Base-by-base conservation (phyloP, 2,888 invertebrate species). In the Tortricodes alternella region DNA sequence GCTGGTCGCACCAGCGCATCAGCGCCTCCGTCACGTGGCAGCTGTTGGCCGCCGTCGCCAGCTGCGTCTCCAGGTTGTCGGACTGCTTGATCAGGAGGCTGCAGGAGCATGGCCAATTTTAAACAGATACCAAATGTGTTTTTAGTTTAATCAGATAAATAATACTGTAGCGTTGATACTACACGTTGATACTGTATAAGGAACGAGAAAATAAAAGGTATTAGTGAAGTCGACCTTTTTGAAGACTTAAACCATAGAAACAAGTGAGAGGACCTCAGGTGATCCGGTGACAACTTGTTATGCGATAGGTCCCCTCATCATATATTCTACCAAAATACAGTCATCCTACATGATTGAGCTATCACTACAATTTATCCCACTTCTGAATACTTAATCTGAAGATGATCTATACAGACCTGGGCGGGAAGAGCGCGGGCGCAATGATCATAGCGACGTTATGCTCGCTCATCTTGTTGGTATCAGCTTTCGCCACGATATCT, bases 391-490 rank as follows among this genome's bases (percentile, higher is more conserved):
- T n/a, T n/a, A n/a, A n/a, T n/a, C n/a, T n/a, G n/a, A n/a, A n/a
- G n/a, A n/a, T n/a, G n/a, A n/a, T n/a, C n/a, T n/a, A n/a, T 13
- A 19, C 46, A 19, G 9, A 94, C 83, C 94, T 93, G 63, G 96
- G 96, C 60, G 96, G 95, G 77, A 96, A 96, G 66, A 98, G 93
- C 52, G 98, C 97, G n/a, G 98, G 98, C 11, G 98, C 98, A 65
- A 98, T 96, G 68, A 98, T 98, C 94, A 97, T 97, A 24, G 98
- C 96, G 32, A 98, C 97, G 79, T 98, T 98, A 78, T 96, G 96
- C 60, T 96, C 92, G 67, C 94, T 95, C 98, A 98, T 98, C 87
- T 97, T 95, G 85, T 98, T 98, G 65, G 91, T 86, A 65, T 92
- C 89, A 68, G 94, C 92, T 67, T 94, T 92, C 41, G 93, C 93